phyloP scores from a whole-genome alignment of 1,140 invertebrate genomes.

The Melitaea cinxia region DNA sequence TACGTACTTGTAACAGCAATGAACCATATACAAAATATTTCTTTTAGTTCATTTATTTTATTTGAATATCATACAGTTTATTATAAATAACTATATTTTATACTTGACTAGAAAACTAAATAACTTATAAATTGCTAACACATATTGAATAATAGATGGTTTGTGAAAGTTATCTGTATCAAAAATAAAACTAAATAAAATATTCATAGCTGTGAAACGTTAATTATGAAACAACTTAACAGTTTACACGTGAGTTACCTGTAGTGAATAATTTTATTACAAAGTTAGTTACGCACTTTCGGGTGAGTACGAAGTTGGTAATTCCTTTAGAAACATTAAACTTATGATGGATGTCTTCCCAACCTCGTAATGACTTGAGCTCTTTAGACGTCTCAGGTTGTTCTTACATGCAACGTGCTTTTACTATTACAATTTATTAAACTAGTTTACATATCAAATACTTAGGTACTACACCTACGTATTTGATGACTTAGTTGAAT shows the following conservation, averaged over 20 bases:
- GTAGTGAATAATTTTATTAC: constrained; percentile 1
- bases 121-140: no score
- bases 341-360: constrained; percentile 28
- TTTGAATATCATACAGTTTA: no score
- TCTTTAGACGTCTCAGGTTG: constrained; percentile 14
- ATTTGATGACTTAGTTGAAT: no score
- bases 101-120: no score
- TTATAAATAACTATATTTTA: no score
- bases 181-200: neutral
- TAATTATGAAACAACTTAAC: neutral
- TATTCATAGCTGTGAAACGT: neutral
- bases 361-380: constrained; percentile 22
- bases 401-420: constrained; percentile 9
- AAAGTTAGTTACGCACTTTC: neutral
- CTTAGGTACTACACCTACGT: no score
- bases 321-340: constrained; percentile 30
- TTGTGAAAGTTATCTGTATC: neutral
- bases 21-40: no score
- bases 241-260: neutral
- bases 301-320: constrained; percentile 15
- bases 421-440: constrained; percentile 23
- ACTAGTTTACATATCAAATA: neutral
- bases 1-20: no score
- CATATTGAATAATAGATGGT: no score
- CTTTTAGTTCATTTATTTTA: no score